These are phyloP conservation scores for Gobionotothen gibberifrons DNA, from an alignment of 2,797 vertebrate species.

Conservation along the genomic window DNA sequence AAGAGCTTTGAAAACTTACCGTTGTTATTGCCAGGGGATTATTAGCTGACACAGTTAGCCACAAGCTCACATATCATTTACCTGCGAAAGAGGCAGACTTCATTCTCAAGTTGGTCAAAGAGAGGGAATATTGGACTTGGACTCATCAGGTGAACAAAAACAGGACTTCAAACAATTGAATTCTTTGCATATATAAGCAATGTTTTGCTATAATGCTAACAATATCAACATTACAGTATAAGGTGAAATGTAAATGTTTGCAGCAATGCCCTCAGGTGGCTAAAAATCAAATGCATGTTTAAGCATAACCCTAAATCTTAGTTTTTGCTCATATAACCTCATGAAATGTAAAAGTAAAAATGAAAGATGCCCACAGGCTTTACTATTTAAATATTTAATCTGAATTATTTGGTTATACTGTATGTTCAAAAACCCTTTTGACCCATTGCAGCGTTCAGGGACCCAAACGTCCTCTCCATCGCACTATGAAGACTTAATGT, in stretches of 20 bases:
- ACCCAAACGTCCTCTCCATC: not conserved
- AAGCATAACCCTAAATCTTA: not conserved
- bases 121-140: too few relatives aligned
- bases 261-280: not conserved
- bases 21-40: too few relatives aligned
- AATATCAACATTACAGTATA: not conserved
- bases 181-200: not conserved
- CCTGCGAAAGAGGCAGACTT: not conserved
- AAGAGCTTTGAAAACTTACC: too few relatives aligned
- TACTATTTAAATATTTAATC: not conserved
- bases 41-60: too few relatives aligned
- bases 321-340: not conserved
- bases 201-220: not conserved
- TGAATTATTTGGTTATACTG: not conserved
- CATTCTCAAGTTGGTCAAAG: not conserved
- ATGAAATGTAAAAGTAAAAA: not conserved
- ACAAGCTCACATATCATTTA: not conserved
- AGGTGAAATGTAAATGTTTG: not conserved
- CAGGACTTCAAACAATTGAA: too few relatives aligned
- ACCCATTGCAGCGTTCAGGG: not conserved
- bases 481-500: not conserved
- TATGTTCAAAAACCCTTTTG: not conserved
- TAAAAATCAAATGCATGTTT: too few relatives aligned
- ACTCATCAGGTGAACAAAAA: too few relatives aligned
- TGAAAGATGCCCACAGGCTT: not conserved